A percentile compares a stretch with the other conserved stretches of the same genome.
These are phyloP conservation scores for Allacma fusca DNA, from an alignment of 2,888 invertebrate genomes.

Conservation along the genomic window DNA sequence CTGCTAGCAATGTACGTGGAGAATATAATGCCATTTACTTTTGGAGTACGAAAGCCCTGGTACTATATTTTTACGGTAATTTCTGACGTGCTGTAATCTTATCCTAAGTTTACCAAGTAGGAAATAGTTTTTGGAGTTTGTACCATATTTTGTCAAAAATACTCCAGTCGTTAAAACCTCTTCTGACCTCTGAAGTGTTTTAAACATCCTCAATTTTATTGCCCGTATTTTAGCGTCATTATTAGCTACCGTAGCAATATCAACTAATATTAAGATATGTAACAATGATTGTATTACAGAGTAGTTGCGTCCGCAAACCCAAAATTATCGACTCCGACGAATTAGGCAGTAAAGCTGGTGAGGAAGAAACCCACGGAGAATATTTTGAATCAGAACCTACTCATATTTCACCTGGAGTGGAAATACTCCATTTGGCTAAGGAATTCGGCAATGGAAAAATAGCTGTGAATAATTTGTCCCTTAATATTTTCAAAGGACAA, in stretches of 20 bases:
- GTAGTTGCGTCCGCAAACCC: no score
- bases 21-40: not conserved
- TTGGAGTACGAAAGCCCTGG: slow-evolving; percentile 1
- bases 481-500: slow-evolving; percentile 82
- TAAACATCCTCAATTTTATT: no score
- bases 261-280: no score
- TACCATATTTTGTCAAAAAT: no score
- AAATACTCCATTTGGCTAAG: slow-evolving; percentile 63
- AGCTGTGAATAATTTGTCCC: slow-evolving; percentile 75
- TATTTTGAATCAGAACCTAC: slow-evolving; percentile 64
- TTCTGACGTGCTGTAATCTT: no score
- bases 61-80: slow-evolving; percentile 18
- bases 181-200: no score
- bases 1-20: not conserved
- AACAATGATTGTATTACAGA: no score
- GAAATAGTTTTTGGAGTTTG: no score
- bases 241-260: no score
- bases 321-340: not conserved
- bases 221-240: no score
- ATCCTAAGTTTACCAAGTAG: not conserved
- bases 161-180: no score
- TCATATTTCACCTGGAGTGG: slow-evolving; percentile 64
- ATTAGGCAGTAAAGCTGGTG: not conserved
- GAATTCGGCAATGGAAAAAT: slow-evolving; percentile 63
- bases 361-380: not conserved